Evolutionary conservation across 2,888 invertebrate genomes (phyloP), one percentile per base, ranked within the genome.

Genomic region (Rhopalosiphum nymphaeae): DNA sequence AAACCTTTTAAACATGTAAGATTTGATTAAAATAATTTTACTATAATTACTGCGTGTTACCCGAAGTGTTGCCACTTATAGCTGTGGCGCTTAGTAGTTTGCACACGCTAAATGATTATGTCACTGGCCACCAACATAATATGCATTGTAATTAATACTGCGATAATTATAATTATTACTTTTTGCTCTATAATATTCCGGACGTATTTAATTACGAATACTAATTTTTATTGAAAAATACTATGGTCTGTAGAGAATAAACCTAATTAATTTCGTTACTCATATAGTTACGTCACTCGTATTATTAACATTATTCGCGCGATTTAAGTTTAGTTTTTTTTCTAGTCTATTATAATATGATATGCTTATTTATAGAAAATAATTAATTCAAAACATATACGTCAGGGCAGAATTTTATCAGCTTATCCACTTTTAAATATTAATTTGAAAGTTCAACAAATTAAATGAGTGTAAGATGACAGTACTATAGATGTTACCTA

Each of bases 81-180:
- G 29, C 36, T 53, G 53, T 53, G 53, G 53, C 53, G 53, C 53
- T 53, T 78, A 78, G 78, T 36, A 36, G 53, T 67, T 44, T 42
- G 49, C 67, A 67, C 67, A 46, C 67, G 90, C 67, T 90, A 90
- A 90, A 67, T 67, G 67, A 46, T 90, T 46, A 90, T 46, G n/a
- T 46, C 89, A 89, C 57, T 26, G 21, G 29, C 29, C 29, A 25
- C 89, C 1, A 86, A 86, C 44, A 86, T 57, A 89, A 42, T 78
- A 78, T 36, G 78, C 78, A 78, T 78, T 78, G 78, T 78, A 78
- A 78, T 78, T 78, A 78, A 57, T 89, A 56, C 29, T 78, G 21
- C 16, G 21, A 21, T 78, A 78, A 36, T 78, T 36, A 36, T 78
- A 36, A 78, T 36, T 78, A 36, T 78, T 67, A n/a, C n/a, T 16